Percentiles rank a stretch among this genome's conserved stretches.
Evolutionary conservation across 37 sponge, comb jelly and placozoan genomes (phyloP).

Genomic region (Ianthella basta): DNA sequence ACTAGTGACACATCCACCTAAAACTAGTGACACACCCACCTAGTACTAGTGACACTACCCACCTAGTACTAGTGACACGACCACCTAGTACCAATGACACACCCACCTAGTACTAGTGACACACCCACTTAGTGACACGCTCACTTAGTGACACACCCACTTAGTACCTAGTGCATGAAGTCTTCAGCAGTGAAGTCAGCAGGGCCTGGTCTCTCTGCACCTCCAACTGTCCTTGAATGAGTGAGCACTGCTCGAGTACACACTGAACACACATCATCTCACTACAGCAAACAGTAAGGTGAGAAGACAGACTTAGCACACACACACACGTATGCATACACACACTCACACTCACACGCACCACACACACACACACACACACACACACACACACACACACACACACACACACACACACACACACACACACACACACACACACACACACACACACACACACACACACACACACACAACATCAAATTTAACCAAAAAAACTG

Average conservation of each 20-base stretch:
- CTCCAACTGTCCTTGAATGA: background rate
- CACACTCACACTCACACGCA: background rate
- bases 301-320: background rate
- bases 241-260: background rate
- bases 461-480: background rate
- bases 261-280: slow-evolving; percentile 14
- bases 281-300: background rate
- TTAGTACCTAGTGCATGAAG: slow-evolving; percentile 11
- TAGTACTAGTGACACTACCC: no score
- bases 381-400: background rate
- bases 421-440: background rate
- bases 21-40: no score
- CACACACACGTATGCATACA: background rate
- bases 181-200: slow-evolving; percentile 9
- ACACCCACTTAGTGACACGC: no score
- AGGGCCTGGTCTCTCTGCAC: background rate
- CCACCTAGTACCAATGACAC: no score
- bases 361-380: background rate
- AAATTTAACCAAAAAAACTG: no score
- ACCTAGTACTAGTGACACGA: no score
- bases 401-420: background rate
- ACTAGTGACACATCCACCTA: no score
- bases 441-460: background rate
- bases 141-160: no score
- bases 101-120: no score